Evolutionary conservation across 2,888 invertebrate species (phyloP), one percentile per base, ranked within the genome.

Genomic region (Dicyrtomina minuta): DNA sequence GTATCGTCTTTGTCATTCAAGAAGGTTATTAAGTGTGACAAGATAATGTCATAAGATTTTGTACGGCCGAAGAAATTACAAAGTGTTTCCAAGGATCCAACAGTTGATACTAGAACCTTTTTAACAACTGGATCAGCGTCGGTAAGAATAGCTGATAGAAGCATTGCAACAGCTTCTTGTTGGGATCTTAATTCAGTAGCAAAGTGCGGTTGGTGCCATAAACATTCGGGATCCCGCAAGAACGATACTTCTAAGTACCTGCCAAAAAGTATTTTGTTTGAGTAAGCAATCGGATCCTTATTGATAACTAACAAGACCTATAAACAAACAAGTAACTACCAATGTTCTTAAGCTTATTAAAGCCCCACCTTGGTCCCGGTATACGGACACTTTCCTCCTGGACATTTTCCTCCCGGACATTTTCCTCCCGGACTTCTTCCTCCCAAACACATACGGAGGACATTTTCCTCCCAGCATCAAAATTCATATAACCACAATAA

Each of bases 11-110:
- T 96, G 80, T 98, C 96, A 82, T 99, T 99, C 3, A 99, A 85
- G 82, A 98, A 98, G 0, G 99, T 99, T 79, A 98, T 96, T 86
- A 99, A 92, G 81, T 99, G 98, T 0, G 95, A 94, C 1, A 99
- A 85, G 66, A 98, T 86, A 26, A 97, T 89, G 83, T 98, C 98
- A 82, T 96, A 96, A 0, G 97, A 95, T 90, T 78, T 68, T 72
- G 73, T 65, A 65, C 75, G 66, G 65, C 76, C 77, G 55, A 77
- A 77, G 55, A 76, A 77, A 10, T 72, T 72, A 53, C 77, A 77
- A 4, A 77, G 56, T 13, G 73, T 68, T 43, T 75, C 77, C 26
- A 77, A 61, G 0, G 77, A 77, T 3, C 75, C 76, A n/a, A 72
- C 72, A 59, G 75, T 76, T 3, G 76, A 75, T 0, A 77, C 77